Evolutionary conservation across 2,797 vertebrate genomes (phyloP).

Genomic region (Nothura maculosa): DNA sequence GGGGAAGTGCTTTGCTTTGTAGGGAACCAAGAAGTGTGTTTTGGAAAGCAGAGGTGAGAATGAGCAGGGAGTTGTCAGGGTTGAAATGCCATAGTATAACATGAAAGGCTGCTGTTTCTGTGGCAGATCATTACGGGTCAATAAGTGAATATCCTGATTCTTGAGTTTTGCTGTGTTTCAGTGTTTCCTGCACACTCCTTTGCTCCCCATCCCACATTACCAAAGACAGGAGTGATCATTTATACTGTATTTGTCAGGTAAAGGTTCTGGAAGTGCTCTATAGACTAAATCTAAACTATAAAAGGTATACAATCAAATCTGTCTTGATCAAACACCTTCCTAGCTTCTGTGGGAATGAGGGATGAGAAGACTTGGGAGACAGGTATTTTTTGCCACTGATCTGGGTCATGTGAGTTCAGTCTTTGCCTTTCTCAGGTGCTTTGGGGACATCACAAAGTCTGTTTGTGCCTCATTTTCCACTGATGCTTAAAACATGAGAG

Average conservation of each 20-base stretch:
- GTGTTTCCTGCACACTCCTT: neutral
- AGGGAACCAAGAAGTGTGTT: neutral
- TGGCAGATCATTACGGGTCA: neutral
- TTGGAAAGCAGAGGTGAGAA: conserved; percentile 21
- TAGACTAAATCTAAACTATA: neutral
- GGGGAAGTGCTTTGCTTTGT: neutral
- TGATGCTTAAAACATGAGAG: neutral
- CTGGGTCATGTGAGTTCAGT: neutral
- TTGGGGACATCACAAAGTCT: neutral
- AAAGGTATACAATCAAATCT: neutral
- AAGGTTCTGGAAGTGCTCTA: neutral
- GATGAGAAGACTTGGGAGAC: neutral
- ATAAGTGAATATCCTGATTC: neutral
- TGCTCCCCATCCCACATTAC: neutral
- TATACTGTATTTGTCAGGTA: neutral
- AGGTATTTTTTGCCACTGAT: fast-evolving
- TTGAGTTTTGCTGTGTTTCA: neutral
- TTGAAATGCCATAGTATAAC: neutral
- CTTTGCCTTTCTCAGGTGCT: neutral
- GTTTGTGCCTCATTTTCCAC: neutral
- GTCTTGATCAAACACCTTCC: neutral
- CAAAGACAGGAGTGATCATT: neutral
- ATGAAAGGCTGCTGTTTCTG: neutral
- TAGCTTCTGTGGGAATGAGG: neutral
- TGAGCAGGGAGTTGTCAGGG: neutral